Percentiles rank a stretch among this genome's conserved stretches.
These are phyloP conservation scores for Tichodroma muraria DNA, from an alignment of 2,113 vertebrate species.

Conservation along the genomic window DNA sequence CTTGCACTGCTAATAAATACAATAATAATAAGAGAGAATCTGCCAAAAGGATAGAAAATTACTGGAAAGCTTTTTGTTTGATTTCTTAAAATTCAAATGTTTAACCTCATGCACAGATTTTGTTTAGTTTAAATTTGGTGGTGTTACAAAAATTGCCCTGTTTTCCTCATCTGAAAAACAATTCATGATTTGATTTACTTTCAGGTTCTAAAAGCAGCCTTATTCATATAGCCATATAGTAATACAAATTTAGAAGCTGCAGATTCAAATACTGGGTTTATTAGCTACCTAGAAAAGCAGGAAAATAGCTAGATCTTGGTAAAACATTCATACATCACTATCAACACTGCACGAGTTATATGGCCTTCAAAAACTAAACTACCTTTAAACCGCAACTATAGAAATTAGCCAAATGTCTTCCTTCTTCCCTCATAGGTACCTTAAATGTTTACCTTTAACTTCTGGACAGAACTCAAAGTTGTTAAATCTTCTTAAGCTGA, in stretches of 20 bases:
- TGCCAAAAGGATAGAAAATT: background rate
- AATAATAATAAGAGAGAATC: background rate
- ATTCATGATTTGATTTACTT: background rate
- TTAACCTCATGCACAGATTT: background rate
- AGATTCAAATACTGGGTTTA: background rate
- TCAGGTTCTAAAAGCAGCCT: background rate
- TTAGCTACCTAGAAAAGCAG: background rate
- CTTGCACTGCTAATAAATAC: background rate
- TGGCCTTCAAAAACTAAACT: background rate
- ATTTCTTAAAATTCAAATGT: background rate
- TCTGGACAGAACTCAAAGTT: slow-evolving; percentile 7
- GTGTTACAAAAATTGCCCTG: background rate
- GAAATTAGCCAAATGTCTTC: background rate
- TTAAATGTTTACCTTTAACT: slow-evolving; percentile 56
- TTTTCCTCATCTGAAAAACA: background rate
- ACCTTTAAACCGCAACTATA: background rate
- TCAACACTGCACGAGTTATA: background rate
- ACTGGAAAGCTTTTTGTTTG: background rate
- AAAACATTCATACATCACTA: background rate
- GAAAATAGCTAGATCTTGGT: background rate
- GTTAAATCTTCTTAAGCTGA: slow-evolving; percentile 26
- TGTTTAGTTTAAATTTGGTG: background rate
- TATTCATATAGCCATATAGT: background rate
- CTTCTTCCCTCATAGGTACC: background rate
- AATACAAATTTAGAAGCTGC: background rate